These are phyloP conservation scores for Bombus terrestris DNA, from an alignment of 1,140 invertebrate species.

Conservation along the genomic window DNA sequence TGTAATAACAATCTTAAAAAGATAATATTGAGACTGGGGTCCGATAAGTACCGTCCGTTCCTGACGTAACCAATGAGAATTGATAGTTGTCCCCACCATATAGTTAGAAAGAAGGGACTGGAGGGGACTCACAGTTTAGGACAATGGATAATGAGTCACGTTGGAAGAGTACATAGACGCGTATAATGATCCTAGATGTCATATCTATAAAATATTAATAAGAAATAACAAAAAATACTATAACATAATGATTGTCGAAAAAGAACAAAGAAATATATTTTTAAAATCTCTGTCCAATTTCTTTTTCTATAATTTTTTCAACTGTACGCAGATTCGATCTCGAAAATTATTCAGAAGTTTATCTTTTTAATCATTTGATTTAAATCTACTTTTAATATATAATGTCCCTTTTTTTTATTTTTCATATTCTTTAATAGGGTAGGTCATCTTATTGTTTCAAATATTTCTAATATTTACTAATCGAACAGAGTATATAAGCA, in stretches of 20 bases:
- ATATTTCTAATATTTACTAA: not conserved
- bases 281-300: not conserved
- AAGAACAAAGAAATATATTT: not conserved
- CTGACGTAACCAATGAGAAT: slow-evolving; percentile 34
- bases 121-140: slow-evolving; percentile 13
- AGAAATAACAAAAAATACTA: not conserved
- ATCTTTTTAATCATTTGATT: not conserved
- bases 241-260: not conserved
- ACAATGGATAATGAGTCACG: slow-evolving; percentile 44
- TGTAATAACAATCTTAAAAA: not conserved
- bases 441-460: not conserved
- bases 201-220: not conserved
- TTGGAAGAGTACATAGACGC: not conserved
- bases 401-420: not conserved
- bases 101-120: not conserved
- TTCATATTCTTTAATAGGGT: not conserved
- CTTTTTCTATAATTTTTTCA: no score
- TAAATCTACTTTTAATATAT: not conserved
- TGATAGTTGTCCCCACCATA: not conserved
- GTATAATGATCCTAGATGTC: not conserved
- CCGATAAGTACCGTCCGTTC: not conserved
- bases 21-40: not conserved
- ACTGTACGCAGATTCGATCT: not conserved
- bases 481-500: not conserved
- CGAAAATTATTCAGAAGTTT: not conserved